Evolutionary conservation across 2,888 invertebrate species (phyloP).

Genomic region (Ormyrus rosae): DNA sequence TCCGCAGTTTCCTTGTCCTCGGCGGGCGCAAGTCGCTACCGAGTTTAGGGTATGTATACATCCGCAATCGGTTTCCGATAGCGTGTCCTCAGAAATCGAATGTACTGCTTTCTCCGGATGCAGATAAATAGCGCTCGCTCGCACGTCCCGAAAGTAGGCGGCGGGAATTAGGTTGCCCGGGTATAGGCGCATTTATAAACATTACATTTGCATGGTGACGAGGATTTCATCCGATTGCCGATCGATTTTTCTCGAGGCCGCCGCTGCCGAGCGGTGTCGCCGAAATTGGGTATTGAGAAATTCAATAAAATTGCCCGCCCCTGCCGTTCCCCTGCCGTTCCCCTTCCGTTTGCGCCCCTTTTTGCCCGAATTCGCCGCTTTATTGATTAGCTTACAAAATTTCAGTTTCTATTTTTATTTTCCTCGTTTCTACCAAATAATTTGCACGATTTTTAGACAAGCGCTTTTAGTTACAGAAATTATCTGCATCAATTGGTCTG

Average conservation of each 20-base stretch:
- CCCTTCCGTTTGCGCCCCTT: too few relatives aligned
- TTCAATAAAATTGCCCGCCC: conserved; percentile 25
- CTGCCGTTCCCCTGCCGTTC: too few relatives aligned
- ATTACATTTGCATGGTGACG: conserved; percentile 49
- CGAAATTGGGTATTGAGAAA: conserved; percentile 44
- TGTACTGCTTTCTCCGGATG: conserved; percentile 9
- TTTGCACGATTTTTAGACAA: too few relatives aligned
- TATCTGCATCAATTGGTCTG: too few relatives aligned
- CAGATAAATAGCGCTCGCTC: conserved; percentile 1
- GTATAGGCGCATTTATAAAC: conserved; percentile 45
- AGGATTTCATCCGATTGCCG: conserved; percentile 28
- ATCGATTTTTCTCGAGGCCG: conserved; percentile 38
- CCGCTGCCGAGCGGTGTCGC: conserved; percentile 21
- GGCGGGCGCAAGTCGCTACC: too few relatives aligned
- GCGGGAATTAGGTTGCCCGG: conserved; percentile 47
- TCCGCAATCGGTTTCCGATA: conserved; percentile 50
- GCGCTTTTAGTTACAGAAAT: too few relatives aligned
- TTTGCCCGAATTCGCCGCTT: too few relatives aligned
- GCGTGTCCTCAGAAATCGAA: conserved; percentile 44
- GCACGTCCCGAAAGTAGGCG: conserved; percentile 39
- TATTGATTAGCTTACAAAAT: too few relatives aligned
- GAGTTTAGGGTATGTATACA: too few relatives aligned
- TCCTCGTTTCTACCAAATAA: too few relatives aligned
- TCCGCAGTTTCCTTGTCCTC: too few relatives aligned
- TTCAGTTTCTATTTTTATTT: too few relatives aligned